Conservation (phyloP, 2,113 vertebrate species). For the Glareola pratincola region DNA sequence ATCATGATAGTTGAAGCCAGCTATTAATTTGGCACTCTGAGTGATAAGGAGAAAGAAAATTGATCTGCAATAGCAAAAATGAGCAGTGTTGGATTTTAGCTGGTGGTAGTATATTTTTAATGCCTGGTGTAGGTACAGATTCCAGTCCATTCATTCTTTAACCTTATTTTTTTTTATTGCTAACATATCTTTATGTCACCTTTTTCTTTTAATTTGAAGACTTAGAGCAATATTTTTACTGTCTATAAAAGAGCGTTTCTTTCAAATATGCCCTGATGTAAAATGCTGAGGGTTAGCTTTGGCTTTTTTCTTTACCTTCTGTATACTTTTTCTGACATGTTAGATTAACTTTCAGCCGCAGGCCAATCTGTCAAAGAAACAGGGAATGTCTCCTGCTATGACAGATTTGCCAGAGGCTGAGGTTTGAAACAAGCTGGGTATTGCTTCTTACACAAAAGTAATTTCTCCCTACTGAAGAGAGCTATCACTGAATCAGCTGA, state of each 20-base stretch:
- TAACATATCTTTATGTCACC: background rate
- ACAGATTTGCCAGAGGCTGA: conserved; percentile 79
- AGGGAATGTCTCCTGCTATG: conserved; percentile 76
- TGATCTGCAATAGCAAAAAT: background rate
- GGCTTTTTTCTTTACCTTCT: conserved; percentile 49
- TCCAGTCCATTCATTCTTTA: background rate
- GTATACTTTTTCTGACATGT: conserved; percentile 73
- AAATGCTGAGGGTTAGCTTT: conserved; percentile 44
- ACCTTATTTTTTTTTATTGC: background rate
- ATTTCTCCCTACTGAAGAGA: conserved; percentile 71
- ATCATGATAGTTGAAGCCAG: background rate
- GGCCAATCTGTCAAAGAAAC: conserved; percentile 80
- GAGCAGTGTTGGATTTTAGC: background rate
- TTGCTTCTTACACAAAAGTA: conserved; percentile 76
- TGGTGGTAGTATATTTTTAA: background rate
- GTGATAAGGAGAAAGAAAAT: conserved; percentile 8
- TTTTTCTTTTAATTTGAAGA: conserved; percentile 44
- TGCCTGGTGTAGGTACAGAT: background rate
- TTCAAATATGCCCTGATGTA: conserved; percentile 21
- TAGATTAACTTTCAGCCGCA: conserved; percentile 79
- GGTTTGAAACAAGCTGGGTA: conserved; percentile 74
- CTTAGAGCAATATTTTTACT: background rate
- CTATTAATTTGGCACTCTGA: background rate
- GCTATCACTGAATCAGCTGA: conserved; percentile 69
- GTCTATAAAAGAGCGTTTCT: conserved; percentile 1